Evolutionary conservation across 2,888 invertebrate genomes (phyloP), one percentile per base, ranked within the genome.

Genomic region (Hemaris fuciformis): DNA sequence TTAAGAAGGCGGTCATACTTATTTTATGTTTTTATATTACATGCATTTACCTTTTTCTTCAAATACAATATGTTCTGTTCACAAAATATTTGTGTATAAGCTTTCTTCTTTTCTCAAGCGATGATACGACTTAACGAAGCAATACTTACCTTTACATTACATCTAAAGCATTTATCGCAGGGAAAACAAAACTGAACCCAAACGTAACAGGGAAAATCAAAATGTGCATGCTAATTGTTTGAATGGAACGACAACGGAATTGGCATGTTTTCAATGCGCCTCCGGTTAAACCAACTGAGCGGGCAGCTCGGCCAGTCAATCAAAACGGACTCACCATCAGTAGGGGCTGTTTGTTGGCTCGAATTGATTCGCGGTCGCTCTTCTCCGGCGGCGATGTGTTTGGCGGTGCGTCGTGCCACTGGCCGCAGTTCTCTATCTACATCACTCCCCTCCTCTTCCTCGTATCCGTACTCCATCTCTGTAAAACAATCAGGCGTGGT

Each of bases 321-420:
- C 13, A 43, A 2, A 10, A 20, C 18, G 18, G 7, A 80, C 84
- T 83, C 67, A 91, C 93, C 93, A 42, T 93, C 93, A 10, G 85
- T 92, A 0, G 93, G 93, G 2, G 93, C 93, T 15, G 93, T 93
- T 69, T 93, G 93, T 68, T 93, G 93, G 65, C 92, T 91, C 53
- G 91, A 89, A 68, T 92, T 93, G 65, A 82, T 94, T 65, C 94
- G 89, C 2, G 94, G 94, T 18, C 94, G 83, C 76, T 94, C 94
- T 75, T 94, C 94, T 0, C 94, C 94, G 15, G 94, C 94, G 2
- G 94, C 94, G 64, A 94, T 94, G 80, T 94, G 94, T 73, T 94
- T 94, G 65, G 93, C 94, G 0, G 91, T 90, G 62, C 94, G 78
- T 67, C 94, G 91, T 69, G 77, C 75, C 75, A 93, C 75, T 66